These are phyloP conservation scores for Agrotis ipsilon DNA, from an alignment of 2,888 invertebrate species.

Conservation along the genomic window DNA sequence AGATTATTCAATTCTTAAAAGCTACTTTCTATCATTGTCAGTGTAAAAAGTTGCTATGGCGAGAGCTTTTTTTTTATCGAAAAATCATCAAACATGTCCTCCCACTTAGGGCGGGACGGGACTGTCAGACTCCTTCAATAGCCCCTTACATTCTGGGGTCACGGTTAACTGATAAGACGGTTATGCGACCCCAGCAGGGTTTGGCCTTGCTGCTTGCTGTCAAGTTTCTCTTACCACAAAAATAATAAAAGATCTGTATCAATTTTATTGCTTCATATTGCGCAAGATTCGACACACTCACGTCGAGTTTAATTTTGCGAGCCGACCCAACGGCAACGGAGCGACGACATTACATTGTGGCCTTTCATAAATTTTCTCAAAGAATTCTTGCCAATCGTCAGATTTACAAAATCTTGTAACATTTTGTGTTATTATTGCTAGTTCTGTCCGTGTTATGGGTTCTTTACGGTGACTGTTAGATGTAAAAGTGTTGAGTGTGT, in stretches of 20 bases:
- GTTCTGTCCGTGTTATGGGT: slow-evolving; percentile 15
- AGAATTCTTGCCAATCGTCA: slow-evolving; percentile 63
- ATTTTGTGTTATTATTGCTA: slow-evolving; percentile 35
- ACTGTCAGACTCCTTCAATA: too few species aligned
- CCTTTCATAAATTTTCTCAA: slow-evolving; percentile 58
- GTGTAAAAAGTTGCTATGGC: too few species aligned
- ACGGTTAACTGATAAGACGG: too few species aligned
- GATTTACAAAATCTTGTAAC: slow-evolving; percentile 44
- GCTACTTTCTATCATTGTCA: too few species aligned
- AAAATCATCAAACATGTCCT: too few species aligned
- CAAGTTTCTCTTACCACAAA: background rate
- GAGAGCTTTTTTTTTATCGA: too few species aligned
- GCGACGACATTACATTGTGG: slow-evolving; percentile 55
- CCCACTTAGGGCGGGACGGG: too few species aligned
- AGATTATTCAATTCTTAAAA: too few species aligned
- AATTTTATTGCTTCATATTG: slow-evolving; percentile 39
- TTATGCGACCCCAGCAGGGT: too few species aligned
- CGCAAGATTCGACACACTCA: slow-evolving; percentile 37
- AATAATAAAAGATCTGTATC: slow-evolving; percentile 6
- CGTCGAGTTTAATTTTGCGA: slow-evolving; percentile 58
- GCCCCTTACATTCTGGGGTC: too few species aligned
- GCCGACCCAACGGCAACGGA: slow-evolving; percentile 27
- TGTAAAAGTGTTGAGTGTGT: slow-evolving; percentile 22
- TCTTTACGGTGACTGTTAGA: slow-evolving; percentile 15
- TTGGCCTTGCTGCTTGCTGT: too few species aligned